phyloP scores from a whole-genome alignment of 1,140 invertebrate genomes.

The Aleiodes sp. region DNA sequence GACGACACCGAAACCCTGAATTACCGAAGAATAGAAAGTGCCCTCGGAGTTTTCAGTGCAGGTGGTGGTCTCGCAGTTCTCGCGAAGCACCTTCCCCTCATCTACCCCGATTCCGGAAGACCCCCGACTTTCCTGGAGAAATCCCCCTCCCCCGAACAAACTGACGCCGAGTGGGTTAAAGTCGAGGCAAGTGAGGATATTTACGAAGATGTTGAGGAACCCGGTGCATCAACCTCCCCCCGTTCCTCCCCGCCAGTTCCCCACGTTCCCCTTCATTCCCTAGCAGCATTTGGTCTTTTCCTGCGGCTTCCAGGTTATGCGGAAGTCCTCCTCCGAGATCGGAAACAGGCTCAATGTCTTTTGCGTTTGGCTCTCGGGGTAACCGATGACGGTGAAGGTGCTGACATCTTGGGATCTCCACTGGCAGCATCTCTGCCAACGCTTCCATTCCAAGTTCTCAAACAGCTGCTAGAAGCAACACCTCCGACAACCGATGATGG shows the following conservation, averaged over 20 bases:
- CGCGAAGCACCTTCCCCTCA: conserved; percentile 84
- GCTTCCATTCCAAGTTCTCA: conserved; percentile 86
- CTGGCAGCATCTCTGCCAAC: conserved; percentile 83
- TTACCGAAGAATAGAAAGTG: conserved; percentile 68
- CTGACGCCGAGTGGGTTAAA: conserved; percentile 82
- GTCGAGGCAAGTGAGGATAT: conserved; percentile 76
- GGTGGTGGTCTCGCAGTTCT: conserved; percentile 88
- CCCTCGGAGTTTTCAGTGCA: conserved; percentile 84
- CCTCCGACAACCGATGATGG: conserved; percentile 86
- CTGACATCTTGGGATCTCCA: conserved; percentile 80
- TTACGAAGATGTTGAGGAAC: conserved; percentile 74
- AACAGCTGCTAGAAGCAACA: conserved; percentile 80
- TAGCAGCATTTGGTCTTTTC: conserved; percentile 90
- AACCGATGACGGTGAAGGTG: conserved; percentile 89
- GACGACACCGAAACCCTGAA: conserved; percentile 47
- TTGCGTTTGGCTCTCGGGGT: conserved; percentile 87
- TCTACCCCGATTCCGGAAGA: conserved; percentile 81
- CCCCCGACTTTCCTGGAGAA: conserved; percentile 65
- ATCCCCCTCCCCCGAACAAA: conserved; percentile 63
- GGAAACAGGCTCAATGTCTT: conserved; percentile 84
- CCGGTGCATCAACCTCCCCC: conserved; percentile 50
- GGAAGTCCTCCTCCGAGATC: conserved; percentile 84
- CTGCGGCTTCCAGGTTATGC: conserved; percentile 89
- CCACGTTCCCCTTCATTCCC: conserved; percentile 85
- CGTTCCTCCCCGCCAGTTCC: conserved; percentile 60